Evolutionary conservation across 1,140 invertebrate genomes (phyloP).

Genomic region (Drusus annulatus): DNA sequence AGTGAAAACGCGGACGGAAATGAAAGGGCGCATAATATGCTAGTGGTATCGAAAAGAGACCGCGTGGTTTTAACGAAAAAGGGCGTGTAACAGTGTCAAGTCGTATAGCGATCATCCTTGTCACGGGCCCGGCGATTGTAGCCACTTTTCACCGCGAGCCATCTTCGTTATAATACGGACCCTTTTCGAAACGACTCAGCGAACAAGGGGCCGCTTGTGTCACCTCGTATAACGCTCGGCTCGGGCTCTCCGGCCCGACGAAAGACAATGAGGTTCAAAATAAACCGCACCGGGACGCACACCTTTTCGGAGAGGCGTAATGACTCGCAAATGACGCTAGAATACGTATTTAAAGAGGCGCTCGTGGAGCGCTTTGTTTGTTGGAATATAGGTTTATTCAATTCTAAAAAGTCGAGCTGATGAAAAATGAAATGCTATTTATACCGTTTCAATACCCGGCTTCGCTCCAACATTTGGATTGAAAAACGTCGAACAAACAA

Average conservation of each 20-base stretch:
- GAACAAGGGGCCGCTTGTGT: constrained; percentile 48
- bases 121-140: constrained; percentile 30
- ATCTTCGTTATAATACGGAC: constrained; percentile 27
- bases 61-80: constrained; percentile 42
- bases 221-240: constrained; percentile 44
- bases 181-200: constrained; percentile 46
- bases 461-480: too few relatives aligned
- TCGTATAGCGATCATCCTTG: constrained; percentile 48
- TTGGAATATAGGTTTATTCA: background rate
- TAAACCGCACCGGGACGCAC: background rate
- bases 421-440: too few relatives aligned
- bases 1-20: constrained; percentile 26
- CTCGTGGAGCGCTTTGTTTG: constrained; percentile 11
- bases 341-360: constrained; percentile 5
- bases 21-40: constrained; percentile 44
- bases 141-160: constrained; percentile 18
- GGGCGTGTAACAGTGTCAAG: constrained; percentile 45
- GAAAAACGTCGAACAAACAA: too few relatives aligned
- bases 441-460: too few relatives aligned
- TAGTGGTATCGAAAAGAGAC: constrained; percentile 42
- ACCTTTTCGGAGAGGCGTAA: constrained; percentile 32
- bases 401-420: too few relatives aligned
- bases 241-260: background rate
- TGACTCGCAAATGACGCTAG: constrained; percentile 36
- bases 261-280: constrained; percentile 41